Conservation (phyloP, 2,113 vertebrate genomes). For the Acinonyx jubatus region DNA sequence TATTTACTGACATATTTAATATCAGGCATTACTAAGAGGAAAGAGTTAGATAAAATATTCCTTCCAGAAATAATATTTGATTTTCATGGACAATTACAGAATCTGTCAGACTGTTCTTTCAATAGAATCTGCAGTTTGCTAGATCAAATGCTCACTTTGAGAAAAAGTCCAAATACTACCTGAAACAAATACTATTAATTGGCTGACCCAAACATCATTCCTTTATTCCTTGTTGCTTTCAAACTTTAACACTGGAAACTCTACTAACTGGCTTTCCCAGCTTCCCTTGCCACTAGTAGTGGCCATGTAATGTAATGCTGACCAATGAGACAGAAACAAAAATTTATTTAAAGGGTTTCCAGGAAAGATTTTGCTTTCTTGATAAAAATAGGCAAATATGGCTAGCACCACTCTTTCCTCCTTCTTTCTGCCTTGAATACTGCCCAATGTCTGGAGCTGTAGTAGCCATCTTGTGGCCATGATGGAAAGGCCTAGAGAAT, state of each 20-base stretch:
- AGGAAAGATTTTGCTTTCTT: constrained; percentile 11
- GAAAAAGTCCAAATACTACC: not conserved
- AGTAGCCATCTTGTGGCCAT: not conserved
- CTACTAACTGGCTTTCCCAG: not conserved
- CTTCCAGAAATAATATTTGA: constrained; percentile 1
- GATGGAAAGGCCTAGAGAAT: not conserved
- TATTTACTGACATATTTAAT: not conserved
- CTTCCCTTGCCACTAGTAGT: not conserved
- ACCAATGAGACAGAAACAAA: constrained; percentile 20
- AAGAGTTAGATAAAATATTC: not conserved
- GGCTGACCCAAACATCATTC: not conserved
- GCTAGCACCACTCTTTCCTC: not conserved
- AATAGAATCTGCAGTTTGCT: not conserved
- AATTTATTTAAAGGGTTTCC: constrained; percentile 20
- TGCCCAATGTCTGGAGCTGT: not conserved
- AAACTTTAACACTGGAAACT: not conserved
- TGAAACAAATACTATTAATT: not conserved
- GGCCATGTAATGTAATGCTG: not conserved
- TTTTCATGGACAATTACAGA: not conserved
- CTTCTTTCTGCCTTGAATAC: not conserved
- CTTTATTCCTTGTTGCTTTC: not conserved
- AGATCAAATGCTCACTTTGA: not conserved
- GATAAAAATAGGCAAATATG: not conserved
- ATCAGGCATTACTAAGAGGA: not conserved
- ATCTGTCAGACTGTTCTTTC: not conserved